phyloP scores from a whole-genome alignment of 2,888 invertebrate genomes.

The Pyrrhosoma nymphula region DNA sequence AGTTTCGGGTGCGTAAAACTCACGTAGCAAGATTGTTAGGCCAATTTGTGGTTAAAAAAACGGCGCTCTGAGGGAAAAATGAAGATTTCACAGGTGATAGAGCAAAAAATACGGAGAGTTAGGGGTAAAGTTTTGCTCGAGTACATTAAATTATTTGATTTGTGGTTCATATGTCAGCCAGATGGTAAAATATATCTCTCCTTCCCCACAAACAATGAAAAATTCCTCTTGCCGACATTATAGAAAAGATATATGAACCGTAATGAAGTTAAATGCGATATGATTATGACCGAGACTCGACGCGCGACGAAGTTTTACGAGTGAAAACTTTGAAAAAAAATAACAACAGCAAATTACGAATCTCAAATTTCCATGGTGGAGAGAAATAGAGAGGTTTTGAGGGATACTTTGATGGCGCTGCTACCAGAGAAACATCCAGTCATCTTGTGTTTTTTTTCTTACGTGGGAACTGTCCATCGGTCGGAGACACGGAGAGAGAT shows the following conservation, averaged over 20 bases:
- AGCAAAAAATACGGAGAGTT: background rate
- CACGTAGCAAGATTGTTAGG: background rate
- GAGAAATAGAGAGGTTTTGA: constrained; percentile 1
- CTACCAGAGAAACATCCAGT: constrained; percentile 12
- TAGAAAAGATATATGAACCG: background rate
- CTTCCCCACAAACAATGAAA: background rate
- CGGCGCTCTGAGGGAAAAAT: background rate
- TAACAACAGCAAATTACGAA: background rate
- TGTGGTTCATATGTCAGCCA: background rate
- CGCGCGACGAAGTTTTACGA: background rate
- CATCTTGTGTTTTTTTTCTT: background rate
- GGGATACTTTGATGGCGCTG: background rate
- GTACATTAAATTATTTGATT: background rate
- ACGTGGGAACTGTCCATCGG: background rate
- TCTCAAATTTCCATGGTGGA: background rate
- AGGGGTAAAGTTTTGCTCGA: background rate
- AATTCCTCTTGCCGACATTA: background rate
- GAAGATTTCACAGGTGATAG: background rate
- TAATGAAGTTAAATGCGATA: constrained; percentile 26
- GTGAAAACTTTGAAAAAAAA: background rate
- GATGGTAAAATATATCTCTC: background rate
- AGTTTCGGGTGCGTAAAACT: background rate
- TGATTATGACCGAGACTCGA: background rate
- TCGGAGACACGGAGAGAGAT: background rate
- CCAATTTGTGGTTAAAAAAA: background rate